Evolutionary conservation across 2,888 invertebrate species (phyloP), one percentile per base, ranked within the genome.

Genomic region (Drosophila cognata): DNA sequence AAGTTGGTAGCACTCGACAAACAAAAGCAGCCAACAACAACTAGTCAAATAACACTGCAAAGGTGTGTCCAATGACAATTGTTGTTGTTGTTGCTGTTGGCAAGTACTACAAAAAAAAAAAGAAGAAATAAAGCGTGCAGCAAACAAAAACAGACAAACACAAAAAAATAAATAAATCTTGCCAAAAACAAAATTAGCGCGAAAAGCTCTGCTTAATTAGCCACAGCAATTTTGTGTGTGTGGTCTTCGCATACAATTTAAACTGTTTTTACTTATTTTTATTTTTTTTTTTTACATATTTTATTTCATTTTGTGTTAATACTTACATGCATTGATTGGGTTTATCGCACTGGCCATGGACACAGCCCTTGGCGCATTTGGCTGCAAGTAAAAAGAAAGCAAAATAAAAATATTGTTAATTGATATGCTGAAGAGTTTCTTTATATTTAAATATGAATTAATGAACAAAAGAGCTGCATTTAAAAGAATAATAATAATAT

Each of bases 271-370:
- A 4, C 51, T 29, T 1, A n/a, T 28, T 31, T 28, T 35, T 16
- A 4, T 4, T 25, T 58, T 7, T 35, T 50, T 38, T 36, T 57
- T 56, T 36, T 33, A 33, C 11, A 33, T 11, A 33, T 11, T 33
- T 33, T 33, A 33, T 33, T 33, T 33, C 4, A 33, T 11, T 33
- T 33, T 33, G 33, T 62, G 64, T 4, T 43, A 55, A 80, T 92
- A 98, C 98, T 98, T 95, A 98, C 98, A 95, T 95, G 98, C 99
- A 99, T 94, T 98, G 97, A 95, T 97, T 97, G 92, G 99, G 99
- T 93, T 95, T 95, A 92, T 95, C 95, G 95, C 99, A 99, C 94
- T 96, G 96, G 92, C 99, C 99, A 94, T 98, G 97, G 92, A 97
- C 96, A 95, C 99, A 99, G 93, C 98, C 98, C 92, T 97, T 96